A percentile compares a stretch with the other conserved stretches of the same genome.
These are phyloP conservation scores for Drosophila kepulauana DNA, from an alignment of 1,140 invertebrate genomes.

Conservation along the genomic window DNA sequence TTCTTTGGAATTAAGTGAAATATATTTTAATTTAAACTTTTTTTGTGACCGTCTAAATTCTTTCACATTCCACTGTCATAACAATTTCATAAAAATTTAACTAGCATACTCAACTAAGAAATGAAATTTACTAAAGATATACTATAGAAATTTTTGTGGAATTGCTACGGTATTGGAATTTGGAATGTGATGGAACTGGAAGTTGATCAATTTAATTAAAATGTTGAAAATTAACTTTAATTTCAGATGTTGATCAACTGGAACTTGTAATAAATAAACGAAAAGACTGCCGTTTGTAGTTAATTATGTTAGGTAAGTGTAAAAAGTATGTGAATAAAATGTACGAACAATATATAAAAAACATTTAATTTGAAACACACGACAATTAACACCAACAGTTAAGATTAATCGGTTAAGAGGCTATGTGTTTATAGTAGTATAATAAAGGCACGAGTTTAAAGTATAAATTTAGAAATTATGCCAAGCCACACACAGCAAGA, in stretches of 20 bases:
- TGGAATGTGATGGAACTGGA: neutral
- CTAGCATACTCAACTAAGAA: neutral
- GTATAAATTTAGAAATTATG: conserved; percentile 76
- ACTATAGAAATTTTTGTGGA: neutral
- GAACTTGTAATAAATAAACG: neutral
- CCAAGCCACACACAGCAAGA: conserved; percentile 58
- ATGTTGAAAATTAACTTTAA: neutral
- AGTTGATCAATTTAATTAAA: neutral
- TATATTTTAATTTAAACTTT: neutral
- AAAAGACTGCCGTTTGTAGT: conserved; percentile 4
- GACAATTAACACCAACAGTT: conserved; percentile 54
- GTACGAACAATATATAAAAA: conserved; percentile 28
- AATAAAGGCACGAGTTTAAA: conserved; percentile 49
- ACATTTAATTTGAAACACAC: conserved; percentile 52
- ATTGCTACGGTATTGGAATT: neutral
- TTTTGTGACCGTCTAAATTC: neutral
- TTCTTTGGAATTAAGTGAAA: neutral
- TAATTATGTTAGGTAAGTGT: conserved; percentile 8
- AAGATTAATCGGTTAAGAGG: conserved; percentile 24
- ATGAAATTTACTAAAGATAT: neutral
- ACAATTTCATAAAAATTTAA: neutral
- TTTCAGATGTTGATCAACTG: neutral
- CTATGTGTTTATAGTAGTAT: conserved; percentile 27
- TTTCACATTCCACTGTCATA: neutral
- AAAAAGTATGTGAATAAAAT: conserved; percentile 15